phyloP scores from a whole-genome alignment of 2,797 vertebrate species.

The Vespertilio murinus region DNA sequence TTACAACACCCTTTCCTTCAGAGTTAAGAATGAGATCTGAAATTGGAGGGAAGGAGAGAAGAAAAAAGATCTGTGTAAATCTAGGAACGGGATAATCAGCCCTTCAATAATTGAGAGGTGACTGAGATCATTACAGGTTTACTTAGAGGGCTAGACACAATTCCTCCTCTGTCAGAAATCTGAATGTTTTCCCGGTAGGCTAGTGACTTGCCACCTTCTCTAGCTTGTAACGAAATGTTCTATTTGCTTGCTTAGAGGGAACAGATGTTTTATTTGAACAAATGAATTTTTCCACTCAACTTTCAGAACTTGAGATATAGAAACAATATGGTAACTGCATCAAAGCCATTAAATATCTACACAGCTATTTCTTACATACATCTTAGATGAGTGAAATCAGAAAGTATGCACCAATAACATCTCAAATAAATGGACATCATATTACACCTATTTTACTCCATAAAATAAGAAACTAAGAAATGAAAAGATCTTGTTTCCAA shows the following conservation, averaged over 20 bases:
- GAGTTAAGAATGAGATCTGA: constrained; percentile 3
- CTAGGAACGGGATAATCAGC: neutral
- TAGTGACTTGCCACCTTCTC: neutral
- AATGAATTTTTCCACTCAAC: constrained; percentile 14
- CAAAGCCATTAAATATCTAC: neutral
- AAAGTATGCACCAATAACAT: neutral
- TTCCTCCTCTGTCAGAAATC: constrained; percentile 15
- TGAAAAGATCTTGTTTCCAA: constrained; percentile 27
- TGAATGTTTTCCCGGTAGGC: neutral
- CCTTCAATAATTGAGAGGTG: neutral
- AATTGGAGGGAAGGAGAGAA: neutral
- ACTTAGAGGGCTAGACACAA: neutral
- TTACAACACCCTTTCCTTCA: neutral
- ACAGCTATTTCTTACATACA: neutral
- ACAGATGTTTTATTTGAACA: constrained; percentile 9
- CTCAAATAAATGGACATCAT: neutral
- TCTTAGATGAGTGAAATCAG: neutral
- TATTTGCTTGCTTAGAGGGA: constrained; percentile 14
- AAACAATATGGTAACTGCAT: constrained; percentile 24
- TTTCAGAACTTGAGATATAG: constrained; percentile 6
- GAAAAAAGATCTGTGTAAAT: constrained; percentile 28
- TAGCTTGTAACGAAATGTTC: neutral
- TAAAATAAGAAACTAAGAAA: constrained; percentile 31
- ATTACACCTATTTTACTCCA: neutral
- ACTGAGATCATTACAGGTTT: constrained; percentile 16